Evolutionary conservation across 2,113 vertebrate species (phyloP), one percentile per base, ranked within the genome.

Genomic region (Catagonus wagneri): DNA sequence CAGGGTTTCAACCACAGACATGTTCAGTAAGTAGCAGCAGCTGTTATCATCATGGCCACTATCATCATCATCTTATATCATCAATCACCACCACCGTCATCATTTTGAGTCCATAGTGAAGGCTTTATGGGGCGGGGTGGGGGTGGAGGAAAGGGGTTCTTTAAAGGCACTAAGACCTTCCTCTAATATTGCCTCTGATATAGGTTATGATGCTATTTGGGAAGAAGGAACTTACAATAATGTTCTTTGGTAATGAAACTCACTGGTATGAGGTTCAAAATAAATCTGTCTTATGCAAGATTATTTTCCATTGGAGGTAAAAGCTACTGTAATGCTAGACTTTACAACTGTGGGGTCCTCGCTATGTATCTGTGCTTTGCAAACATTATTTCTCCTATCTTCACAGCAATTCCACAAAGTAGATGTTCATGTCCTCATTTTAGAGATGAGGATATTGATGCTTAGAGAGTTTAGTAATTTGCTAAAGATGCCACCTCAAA

Each of bases 351-450:
- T 2, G 32, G 39, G 9, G 11, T 65, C 75, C 56, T 93, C 50
- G 14, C 27, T 94, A 13, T 80, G 23, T 66, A 22, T 81, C 23
- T 81, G 23, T 75, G n/a, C 52, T 92, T 91, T 83, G 27, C 7
- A 87, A 84, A 84, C 76, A 84, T 86, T 74, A 32, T 79, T 75
- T 94, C 52, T 76, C 75, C 76, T 75, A 20, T 65, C 60, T 66
- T 80, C 15, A 71, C 23, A 80, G 65, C 71, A 96, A 60, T 36
- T 14, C 44, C 76, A 65, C n/a, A n/a, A 90, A 75, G 27, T 23
- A 86, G 4, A 83, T 54, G 44, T n/a, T 63, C 88, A 92, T 78
- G 4, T 20, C 75, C 60, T 32, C 72, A n/a, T 72, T 83, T 39
- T 52, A 34, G 25, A 36, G 7, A 56, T 39, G 39, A 83, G 16